phyloP scores from a whole-genome alignment of 2,113 vertebrate genomes.

The Hyperopisus bebe region DNA sequence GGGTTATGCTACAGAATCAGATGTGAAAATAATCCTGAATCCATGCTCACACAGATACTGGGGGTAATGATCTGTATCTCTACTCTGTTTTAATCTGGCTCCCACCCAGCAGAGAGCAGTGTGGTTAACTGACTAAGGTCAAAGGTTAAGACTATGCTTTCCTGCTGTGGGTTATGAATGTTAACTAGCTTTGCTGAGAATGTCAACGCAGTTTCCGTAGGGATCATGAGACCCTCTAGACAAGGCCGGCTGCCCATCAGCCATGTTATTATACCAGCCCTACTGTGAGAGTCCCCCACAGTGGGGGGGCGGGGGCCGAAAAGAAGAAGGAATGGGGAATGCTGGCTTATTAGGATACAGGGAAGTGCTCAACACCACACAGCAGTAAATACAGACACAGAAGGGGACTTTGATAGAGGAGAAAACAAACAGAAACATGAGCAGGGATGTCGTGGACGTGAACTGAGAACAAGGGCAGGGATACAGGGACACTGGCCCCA shows the following conservation, averaged over 20 bases:
- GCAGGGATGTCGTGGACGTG: neutral
- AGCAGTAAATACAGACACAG: neutral
- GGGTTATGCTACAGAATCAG: neutral
- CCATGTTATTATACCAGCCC: neutral
- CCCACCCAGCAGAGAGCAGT: neutral
- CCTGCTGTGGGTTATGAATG: neutral
- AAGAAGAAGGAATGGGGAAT: neutral
- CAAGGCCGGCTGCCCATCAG: neutral
- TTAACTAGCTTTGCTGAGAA: neutral
- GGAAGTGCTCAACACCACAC: neutral
- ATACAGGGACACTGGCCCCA: neutral
- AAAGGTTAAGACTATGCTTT: neutral
- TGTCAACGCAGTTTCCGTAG: neutral
- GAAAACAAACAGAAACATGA: neutral
- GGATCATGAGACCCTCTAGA: neutral
- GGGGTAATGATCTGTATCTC: neutral
- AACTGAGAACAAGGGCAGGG: neutral
- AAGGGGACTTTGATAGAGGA: neutral
- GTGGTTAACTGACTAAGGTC: neutral
- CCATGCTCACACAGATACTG: neutral
- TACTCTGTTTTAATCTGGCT: neutral
- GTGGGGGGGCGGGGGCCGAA: neutral
- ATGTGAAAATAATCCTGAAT: neutral
- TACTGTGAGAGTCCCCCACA: neutral
- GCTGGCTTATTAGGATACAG: neutral